phyloP scores from a whole-genome alignment of 2,888 invertebrate genomes.

The Heteromyza rotundicornis region DNA sequence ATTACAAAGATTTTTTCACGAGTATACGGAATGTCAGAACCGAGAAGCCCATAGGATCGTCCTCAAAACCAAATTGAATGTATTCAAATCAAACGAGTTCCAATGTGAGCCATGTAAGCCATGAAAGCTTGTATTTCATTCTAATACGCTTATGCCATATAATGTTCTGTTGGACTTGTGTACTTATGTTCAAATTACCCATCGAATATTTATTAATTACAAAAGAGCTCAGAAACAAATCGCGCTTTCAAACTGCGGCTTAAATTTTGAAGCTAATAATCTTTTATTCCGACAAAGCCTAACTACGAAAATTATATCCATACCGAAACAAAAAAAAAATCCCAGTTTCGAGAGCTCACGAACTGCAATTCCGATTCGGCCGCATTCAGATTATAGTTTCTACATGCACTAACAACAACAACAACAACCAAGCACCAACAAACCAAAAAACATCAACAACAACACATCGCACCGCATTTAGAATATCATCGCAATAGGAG shows the following conservation, averaged over 20 bases:
- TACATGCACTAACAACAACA: constrained; percentile 40
- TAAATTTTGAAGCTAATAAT: constrained; percentile 33
- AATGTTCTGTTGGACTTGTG: neutral
- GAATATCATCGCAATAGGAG: constrained; percentile 54
- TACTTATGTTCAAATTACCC: neutral
- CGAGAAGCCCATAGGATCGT: too few species aligned
- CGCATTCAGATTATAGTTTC: constrained; percentile 10
- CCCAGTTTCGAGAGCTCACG: constrained; percentile 54
- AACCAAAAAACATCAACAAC: constrained; percentile 35
- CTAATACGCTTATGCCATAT: neutral
- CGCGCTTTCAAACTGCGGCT: constrained; percentile 12
- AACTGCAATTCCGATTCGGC: constrained; percentile 44
- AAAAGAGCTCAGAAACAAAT: neutral
- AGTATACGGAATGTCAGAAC: neutral
- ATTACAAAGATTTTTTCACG: too few species aligned
- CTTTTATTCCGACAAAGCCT: constrained; percentile 35
- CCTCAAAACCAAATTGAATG: too few species aligned
- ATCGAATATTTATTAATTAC: neutral
- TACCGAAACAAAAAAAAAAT: constrained; percentile 22
- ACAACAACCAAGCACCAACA: constrained; percentile 36
- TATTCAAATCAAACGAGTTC: too few species aligned
- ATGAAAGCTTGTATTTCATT: too few species aligned
- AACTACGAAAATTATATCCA: constrained; percentile 30
- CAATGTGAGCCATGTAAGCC: too few species aligned
- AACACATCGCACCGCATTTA: constrained; percentile 55